Evolutionary conservation across 1,140 invertebrate species (phyloP).

Genomic region (Caenorhabditis tropicalis): DNA sequence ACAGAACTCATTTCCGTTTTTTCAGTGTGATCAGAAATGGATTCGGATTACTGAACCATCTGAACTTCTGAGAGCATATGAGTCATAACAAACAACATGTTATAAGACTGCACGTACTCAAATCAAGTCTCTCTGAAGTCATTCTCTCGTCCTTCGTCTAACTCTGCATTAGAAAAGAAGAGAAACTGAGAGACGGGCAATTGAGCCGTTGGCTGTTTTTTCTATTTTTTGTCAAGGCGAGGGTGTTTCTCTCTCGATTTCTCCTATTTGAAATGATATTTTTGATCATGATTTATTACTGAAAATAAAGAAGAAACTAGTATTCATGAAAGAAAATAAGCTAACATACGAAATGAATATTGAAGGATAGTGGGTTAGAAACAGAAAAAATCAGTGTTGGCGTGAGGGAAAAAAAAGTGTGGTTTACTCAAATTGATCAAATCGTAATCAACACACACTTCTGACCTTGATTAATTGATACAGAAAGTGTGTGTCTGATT

Average conservation of each 20-base stretch:
- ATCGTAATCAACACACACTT: constrained; percentile 17
- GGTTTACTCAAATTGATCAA: background rate
- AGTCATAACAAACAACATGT: background rate
- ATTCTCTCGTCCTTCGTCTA: background rate
- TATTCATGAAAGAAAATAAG: no score
- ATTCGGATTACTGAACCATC: no score
- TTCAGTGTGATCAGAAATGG: no score
- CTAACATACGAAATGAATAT: no score
- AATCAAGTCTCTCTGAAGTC: background rate
- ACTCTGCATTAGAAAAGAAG: background rate
- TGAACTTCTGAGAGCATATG: background rate
- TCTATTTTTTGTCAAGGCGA: background rate
- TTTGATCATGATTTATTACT: background rate
- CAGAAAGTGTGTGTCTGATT: constrained; percentile 30
- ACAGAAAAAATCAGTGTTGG: background rate
- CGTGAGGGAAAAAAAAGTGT: background rate
- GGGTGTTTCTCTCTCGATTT: background rate
- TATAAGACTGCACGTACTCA: constrained; percentile 19
- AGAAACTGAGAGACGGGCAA: background rate
- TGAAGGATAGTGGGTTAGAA: no score
- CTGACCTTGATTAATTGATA: constrained; percentile 21
- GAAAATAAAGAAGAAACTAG: background rate
- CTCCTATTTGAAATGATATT: no score
- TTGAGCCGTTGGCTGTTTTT: background rate
- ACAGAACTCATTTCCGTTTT: no score